Evolutionary conservation across 2,888 invertebrate species (phyloP).

Genomic region (Brachylomia viminalis): DNA sequence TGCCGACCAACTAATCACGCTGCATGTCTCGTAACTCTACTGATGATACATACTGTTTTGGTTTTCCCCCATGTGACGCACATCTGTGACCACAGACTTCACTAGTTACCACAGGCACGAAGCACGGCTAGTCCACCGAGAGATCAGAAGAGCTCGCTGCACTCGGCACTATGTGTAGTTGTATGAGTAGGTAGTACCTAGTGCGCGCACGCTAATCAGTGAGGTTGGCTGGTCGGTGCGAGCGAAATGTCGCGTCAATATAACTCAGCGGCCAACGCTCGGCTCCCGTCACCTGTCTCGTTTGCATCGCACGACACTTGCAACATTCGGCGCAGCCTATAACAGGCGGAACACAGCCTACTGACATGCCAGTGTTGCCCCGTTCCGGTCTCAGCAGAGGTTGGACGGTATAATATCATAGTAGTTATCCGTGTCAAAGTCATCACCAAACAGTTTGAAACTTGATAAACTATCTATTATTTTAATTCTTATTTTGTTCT

Average conservation of each 20-base stretch:
- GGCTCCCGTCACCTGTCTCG: not conserved
- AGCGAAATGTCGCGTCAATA: not conserved
- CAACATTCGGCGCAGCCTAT: not conserved
- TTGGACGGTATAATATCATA: not conserved
- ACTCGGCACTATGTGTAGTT: not conserved
- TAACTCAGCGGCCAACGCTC: not conserved
- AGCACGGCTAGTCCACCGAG: conserved; percentile 3
- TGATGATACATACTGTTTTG: not conserved
- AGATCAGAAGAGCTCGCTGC: not conserved
- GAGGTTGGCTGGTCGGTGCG: not conserved
- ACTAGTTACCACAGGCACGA: not conserved
- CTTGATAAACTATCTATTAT: not conserved
- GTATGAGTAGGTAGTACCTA: not conserved
- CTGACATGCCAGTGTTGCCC: not conserved
- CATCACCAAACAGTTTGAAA: not conserved
- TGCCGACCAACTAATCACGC: conserved; percentile 23
- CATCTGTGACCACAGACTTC: not conserved
- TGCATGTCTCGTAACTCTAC: not conserved
- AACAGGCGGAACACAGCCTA: not conserved
- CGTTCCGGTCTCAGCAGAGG: not conserved
- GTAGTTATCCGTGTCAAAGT: no score
- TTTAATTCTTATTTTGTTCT: no score
- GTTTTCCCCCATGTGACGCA: not conserved
- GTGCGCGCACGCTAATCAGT: not conserved
- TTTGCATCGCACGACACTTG: not conserved